These are phyloP conservation scores for Myzus persicae DNA, from an alignment of 1,140 invertebrate genomes.

Conservation along the genomic window DNA sequence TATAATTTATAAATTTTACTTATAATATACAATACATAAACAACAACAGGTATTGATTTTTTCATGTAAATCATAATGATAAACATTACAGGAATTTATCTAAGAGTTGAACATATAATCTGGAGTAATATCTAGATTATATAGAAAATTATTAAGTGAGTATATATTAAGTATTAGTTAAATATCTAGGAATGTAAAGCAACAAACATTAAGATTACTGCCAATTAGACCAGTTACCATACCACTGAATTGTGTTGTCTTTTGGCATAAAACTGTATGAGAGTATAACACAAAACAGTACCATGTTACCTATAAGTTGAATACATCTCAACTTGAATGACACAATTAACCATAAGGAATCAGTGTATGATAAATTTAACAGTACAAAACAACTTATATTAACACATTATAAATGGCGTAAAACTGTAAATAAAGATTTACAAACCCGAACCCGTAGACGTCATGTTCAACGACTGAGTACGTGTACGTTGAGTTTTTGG, in stretches of 20 bases:
- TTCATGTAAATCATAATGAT: background rate
- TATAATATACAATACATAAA: background rate
- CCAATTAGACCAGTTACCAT: background rate
- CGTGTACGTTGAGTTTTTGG: constrained; percentile 64
- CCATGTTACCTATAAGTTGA: background rate
- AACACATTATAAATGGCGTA: background rate
- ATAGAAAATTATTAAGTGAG: too few species aligned
- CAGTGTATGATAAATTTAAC: background rate
- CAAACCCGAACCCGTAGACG: constrained; percentile 63
- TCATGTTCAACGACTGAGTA: constrained; percentile 68
- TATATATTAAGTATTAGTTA: background rate
- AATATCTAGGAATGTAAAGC: background rate
- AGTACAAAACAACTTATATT: background rate
- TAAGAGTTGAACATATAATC: background rate
- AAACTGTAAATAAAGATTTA: background rate
- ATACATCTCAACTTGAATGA: background rate
- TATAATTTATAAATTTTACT: background rate
- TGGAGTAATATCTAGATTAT: background rate
- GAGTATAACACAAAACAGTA: background rate
- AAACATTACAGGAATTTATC: background rate
- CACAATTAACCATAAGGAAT: background rate
- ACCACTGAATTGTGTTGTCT: background rate
- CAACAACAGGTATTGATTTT: background rate
- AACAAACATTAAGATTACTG: background rate
- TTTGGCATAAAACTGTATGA: background rate